phyloP scores from a whole-genome alignment of 2,797 vertebrate species.

The Borostomias antarcticus region DNA sequence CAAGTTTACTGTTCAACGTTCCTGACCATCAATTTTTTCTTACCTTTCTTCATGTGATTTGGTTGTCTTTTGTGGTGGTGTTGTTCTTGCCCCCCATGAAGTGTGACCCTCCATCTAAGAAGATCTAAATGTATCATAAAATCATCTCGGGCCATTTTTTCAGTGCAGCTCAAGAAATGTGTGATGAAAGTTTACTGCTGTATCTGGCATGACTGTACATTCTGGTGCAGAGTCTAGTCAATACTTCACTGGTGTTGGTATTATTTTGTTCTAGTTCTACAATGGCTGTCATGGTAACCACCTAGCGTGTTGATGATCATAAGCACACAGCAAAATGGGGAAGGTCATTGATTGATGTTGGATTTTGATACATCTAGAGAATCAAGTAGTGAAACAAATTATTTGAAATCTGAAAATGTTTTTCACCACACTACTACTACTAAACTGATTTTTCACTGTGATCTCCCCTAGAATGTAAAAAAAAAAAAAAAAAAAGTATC shows the following conservation, averaged over 20 bases:
- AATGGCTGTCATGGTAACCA: slow-evolving; percentile 6
- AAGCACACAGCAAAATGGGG: not conserved
- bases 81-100: not conserved
- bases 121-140: not conserved
- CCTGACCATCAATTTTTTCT: not conserved
- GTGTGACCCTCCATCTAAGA: not conserved
- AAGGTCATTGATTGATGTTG: not conserved
- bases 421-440: not conserved
- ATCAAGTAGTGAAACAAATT: not conserved
- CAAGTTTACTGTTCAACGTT: not conserved
- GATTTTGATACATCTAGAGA: not conserved
- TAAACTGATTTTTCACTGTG: not conserved
- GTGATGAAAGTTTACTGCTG: not conserved
- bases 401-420: not conserved
- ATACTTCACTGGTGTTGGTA: not conserved
- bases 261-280: not conserved
- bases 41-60: not conserved
- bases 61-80: not conserved
- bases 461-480: not conserved
- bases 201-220: not conserved
- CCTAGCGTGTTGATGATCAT: not conserved
- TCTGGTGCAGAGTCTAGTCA: not conserved
- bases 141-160: not conserved
- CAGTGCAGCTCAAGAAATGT: not conserved
- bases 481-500: not conserved